A percentile compares a stretch with the other conserved stretches of the same genome.
Conservation (phyloP, 2,888 invertebrate genomes). For the Platypus cylindrus region DNA sequence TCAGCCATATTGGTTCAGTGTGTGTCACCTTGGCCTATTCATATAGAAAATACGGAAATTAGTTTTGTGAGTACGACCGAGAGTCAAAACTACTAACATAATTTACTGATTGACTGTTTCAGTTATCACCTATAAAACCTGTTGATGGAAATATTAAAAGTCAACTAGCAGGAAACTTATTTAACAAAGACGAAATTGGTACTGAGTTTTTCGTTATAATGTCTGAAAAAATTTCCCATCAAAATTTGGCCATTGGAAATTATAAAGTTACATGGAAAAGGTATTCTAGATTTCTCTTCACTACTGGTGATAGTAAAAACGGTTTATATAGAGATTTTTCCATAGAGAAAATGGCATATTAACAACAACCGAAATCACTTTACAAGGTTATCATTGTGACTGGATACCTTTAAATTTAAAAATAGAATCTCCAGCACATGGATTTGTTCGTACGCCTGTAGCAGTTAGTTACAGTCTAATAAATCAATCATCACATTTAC, state of each 20-base stretch:
- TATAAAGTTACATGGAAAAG: slow-evolving; percentile 45
- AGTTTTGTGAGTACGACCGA: slow-evolving; percentile 39
- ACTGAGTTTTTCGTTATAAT: slow-evolving; percentile 41
- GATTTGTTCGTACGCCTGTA: slow-evolving; percentile 58
- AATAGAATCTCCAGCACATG: slow-evolving; percentile 57
- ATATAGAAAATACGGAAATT: slow-evolving; percentile 50
- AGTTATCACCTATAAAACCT: slow-evolving; percentile 21
- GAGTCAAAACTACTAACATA: background rate
- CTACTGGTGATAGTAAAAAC: background rate
- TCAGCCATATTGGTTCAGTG: slow-evolving; percentile 57
- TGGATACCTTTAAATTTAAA: slow-evolving; percentile 48
- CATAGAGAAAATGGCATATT: slow-evolving; percentile 25
- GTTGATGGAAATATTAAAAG: slow-evolving; percentile 24
- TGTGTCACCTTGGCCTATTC: slow-evolving; percentile 56
- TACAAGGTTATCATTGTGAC: slow-evolving; percentile 41
- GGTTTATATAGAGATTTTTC: too few relatives aligned
- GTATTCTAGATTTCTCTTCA: slow-evolving; percentile 29
- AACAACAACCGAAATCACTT: slow-evolving; percentile 24
- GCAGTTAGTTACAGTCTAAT: slow-evolving; percentile 56
- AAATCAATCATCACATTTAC: slow-evolving; percentile 58
- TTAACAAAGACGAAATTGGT: slow-evolving; percentile 39
- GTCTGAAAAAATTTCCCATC: slow-evolving; percentile 31
- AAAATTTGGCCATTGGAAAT: slow-evolving; percentile 39
- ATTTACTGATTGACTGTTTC: slow-evolving; percentile 2
- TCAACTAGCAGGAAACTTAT: slow-evolving; percentile 32